Evolutionary conservation across 37 sponge, comb jelly and placozoan species (phyloP).

Genomic region (Halisarca cf. caerulea): DNA sequence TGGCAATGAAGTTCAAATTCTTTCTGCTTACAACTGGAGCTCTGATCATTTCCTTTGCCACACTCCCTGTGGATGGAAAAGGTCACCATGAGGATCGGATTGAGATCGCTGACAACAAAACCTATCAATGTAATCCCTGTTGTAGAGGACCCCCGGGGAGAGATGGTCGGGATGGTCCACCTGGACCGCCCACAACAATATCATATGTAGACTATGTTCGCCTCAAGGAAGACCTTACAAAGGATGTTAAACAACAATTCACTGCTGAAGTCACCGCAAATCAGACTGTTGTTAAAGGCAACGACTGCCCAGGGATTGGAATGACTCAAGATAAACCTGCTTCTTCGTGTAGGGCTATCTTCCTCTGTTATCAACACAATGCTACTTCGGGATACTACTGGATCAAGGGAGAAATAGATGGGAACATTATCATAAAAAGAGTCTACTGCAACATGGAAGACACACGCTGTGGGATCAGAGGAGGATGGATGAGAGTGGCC

Average conservation of each 20-base stretch:
- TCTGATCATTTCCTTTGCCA: no score
- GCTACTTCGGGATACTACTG: slow-evolving; percentile 25
- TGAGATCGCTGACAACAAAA: no score
- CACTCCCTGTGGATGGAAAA: no score
- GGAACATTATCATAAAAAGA: background rate
- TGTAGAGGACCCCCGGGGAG: background rate
- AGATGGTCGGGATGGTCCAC: slow-evolving; percentile 18
- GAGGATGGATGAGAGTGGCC: slow-evolving; percentile 28
- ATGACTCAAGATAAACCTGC: background rate
- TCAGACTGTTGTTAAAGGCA: no score
- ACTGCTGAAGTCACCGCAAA: background rate
- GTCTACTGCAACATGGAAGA: slow-evolving; percentile 19
- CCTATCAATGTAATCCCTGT: no score
- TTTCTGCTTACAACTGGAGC: no score
- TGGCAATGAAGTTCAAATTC: no score
- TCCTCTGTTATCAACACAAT: background rate
- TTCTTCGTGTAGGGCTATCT: background rate
- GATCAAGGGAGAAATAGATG: background rate
- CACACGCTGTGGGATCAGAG: background rate
- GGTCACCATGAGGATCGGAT: no score
- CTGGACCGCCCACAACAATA: slow-evolving; percentile 1
- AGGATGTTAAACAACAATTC: background rate
- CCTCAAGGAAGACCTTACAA: background rate
- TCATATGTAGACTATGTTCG: background rate
- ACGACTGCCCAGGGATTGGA: background rate